Evolutionary conservation across 2,888 invertebrate species (phyloP).

Genomic region (Camponotus fellah): DNA sequence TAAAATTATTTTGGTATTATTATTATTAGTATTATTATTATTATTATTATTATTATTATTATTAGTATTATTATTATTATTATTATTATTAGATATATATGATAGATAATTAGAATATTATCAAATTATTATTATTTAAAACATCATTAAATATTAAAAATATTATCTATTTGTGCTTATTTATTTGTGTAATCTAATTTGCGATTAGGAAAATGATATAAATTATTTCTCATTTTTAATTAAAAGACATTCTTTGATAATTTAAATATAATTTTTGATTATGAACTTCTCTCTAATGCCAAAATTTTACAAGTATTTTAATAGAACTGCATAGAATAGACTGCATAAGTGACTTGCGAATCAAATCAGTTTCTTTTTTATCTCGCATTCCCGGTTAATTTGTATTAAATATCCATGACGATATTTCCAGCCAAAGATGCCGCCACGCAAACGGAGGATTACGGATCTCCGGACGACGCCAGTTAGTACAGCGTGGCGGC

Average conservation of each 20-base stretch:
- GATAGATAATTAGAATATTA: neutral
- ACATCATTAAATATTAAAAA: too few relatives aligned
- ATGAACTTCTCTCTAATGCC: neutral
- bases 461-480: slow-evolving; percentile 79
- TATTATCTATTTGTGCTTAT: neutral
- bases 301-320: too few relatives aligned
- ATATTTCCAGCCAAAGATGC: slow-evolving; percentile 77
- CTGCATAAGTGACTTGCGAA: neutral
- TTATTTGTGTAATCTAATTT: neutral
- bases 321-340: neutral
- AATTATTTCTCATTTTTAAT: neutral
- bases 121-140: too few relatives aligned
- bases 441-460: slow-evolving; percentile 85
- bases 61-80: too few relatives aligned
- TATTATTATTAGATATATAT: too few relatives aligned
- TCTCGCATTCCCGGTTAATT: neutral
- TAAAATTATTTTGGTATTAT: too few relatives aligned
- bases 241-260: neutral
- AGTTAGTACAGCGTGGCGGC: slow-evolving; percentile 86
- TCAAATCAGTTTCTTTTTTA: neutral
- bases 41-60: too few relatives aligned
- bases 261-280: neutral
- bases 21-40: too few relatives aligned
- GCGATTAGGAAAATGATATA: too few relatives aligned
- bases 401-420: neutral